A percentile compares a stretch with the other conserved stretches of the same genome.
Conservation (phyloP, 2,797 vertebrate genomes). For the Gymnopithys bicolor region DNA sequence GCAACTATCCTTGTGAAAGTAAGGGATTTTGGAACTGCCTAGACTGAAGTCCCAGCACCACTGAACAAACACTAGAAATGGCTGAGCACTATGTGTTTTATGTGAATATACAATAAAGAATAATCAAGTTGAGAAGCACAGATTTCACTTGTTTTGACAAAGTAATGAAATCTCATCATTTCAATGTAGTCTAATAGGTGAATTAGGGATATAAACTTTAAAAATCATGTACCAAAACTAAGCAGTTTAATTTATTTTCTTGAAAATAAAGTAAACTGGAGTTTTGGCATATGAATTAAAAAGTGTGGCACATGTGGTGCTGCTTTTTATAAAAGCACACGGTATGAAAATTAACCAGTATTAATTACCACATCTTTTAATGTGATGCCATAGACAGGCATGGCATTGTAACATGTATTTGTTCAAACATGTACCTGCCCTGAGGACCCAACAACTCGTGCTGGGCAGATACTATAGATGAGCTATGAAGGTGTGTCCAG, state of each 20-base stretch:
- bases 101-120: not conserved
- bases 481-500: not conserved
- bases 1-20: not conserved
- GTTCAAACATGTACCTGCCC: conserved; percentile 48
- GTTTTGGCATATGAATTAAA: not conserved
- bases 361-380: conserved; percentile 28
- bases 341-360: conserved; percentile 28
- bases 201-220: not conserved
- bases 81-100: not conserved
- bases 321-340: conserved; percentile 3
- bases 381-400: conserved; percentile 14
- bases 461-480: not conserved
- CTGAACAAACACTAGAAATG: not conserved
- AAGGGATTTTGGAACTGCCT: not conserved
- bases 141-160: not conserved
- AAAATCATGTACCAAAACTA: not conserved
- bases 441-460: conserved; percentile 29
- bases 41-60: not conserved
- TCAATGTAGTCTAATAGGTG: not conserved
- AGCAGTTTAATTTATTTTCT: not conserved
- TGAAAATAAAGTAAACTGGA: not conserved
- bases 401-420: not conserved
- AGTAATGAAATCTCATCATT: not conserved
- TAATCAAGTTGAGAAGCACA: not conserved
- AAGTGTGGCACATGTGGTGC: not conserved